These are phyloP conservation scores for Paradoxurus hermaphroditus DNA, from an alignment of 2,113 vertebrate species.

Conservation along the genomic window DNA sequence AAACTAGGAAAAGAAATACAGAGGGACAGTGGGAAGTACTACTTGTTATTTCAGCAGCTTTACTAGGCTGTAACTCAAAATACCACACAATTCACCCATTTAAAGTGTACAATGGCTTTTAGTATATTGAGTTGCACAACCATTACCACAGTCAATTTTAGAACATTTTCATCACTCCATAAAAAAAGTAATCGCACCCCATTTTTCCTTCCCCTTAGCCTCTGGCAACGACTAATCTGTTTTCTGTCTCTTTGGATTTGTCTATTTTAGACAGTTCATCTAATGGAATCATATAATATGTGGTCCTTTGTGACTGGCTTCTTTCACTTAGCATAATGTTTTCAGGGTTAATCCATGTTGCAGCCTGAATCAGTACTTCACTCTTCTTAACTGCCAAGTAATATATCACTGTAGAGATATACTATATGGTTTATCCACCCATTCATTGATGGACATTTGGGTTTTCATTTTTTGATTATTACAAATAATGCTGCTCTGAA, in stretches of 20 bases:
- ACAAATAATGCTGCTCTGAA: background rate
- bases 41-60: background rate
- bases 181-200: background rate
- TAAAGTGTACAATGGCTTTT: background rate
- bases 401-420: background rate
- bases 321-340: background rate
- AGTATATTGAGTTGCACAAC: background rate
- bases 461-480: background rate
- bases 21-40: background rate
- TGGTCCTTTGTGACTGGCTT: background rate
- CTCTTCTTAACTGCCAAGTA: background rate
- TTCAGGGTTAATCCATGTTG: background rate
- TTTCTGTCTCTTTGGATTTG: background rate
- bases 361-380: background rate
- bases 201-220: background rate
- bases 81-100: background rate
- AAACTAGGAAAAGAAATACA: constrained; percentile 7
- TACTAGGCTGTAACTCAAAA: constrained; percentile 33
- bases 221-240: background rate
- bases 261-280: background rate
- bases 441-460: background rate
- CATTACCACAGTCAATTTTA: background rate
- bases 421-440: background rate
- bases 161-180: background rate
- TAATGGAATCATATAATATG: background rate